A percentile compares a stretch with the other conserved stretches of the same genome.
These are phyloP conservation scores for Rotaria macrura DNA, from an alignment of 2,888 invertebrate species.

Conservation along the genomic window DNA sequence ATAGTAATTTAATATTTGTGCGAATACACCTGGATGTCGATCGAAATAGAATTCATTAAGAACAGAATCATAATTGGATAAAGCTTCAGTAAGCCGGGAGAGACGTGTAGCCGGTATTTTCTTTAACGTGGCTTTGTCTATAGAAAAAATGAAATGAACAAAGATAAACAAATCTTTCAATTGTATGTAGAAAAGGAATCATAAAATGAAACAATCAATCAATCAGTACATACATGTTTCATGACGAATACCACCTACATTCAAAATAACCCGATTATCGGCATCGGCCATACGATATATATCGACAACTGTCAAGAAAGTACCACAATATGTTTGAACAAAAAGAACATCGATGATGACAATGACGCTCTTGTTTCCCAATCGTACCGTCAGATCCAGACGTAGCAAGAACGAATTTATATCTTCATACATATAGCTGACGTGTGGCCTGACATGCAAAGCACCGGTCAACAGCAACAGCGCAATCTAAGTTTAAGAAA, in stretches of 20 bases:
- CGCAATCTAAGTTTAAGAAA: background rate
- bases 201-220: background rate
- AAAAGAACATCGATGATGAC: background rate
- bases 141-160: no score
- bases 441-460: background rate
- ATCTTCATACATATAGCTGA: background rate
- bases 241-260: constrained; percentile 84
- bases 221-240: constrained; percentile 50
- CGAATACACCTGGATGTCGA: constrained; percentile 86
- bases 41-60: constrained; percentile 98
- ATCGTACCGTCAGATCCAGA: background rate
- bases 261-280: constrained; percentile 75
- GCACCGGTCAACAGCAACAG: background rate
- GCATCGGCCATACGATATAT: constrained; percentile 12
- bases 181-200: background rate
- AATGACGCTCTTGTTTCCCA: background rate
- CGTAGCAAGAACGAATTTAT: background rate
- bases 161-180: no score
- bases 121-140: constrained; percentile 63
- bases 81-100: constrained; percentile 82
- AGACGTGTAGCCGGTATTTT: constrained; percentile 91
- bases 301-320: background rate
- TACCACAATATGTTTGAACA: background rate
- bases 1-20: constrained; percentile 87
- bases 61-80: constrained; percentile 97